Conservation (phyloP, 2,113 vertebrate genomes). For the Pachyramphus minor region DNA sequence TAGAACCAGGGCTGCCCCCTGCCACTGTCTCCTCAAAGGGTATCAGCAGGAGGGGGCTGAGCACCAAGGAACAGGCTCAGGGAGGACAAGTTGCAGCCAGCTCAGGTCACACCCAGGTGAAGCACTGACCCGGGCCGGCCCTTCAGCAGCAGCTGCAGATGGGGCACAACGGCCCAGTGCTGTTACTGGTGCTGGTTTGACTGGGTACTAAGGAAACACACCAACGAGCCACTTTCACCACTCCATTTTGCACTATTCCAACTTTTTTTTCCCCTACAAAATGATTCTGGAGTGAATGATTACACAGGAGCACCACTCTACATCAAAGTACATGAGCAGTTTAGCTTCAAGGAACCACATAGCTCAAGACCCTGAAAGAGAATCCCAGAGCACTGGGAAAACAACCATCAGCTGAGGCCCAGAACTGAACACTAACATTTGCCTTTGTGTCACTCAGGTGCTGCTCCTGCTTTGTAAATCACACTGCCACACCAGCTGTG, state of each 20-base stretch:
- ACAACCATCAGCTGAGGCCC: not conserved
- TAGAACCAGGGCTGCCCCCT: not conserved
- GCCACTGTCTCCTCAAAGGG: fast-evolving
- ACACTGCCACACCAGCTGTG: not conserved
- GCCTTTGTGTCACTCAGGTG: not conserved
- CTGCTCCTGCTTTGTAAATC: not conserved
- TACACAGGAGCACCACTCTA: not conserved
- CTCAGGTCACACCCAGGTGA: not conserved
- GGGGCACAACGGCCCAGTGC: not conserved
- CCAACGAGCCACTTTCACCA: not conserved
- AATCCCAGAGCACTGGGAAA: not conserved
- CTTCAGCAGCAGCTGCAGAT: not conserved
- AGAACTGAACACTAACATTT: not conserved
- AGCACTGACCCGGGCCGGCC: not conserved
- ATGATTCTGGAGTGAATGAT: not conserved
- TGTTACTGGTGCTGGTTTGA: not conserved
- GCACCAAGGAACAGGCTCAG: not conserved
- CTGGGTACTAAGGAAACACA: not conserved
- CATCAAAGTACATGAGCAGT: not conserved
- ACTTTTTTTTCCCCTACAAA: not conserved
- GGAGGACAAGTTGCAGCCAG: not conserved
- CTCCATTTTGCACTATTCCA: not conserved
- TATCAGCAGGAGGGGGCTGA: not conserved
- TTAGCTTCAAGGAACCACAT: not conserved
- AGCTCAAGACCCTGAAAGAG: not conserved